Base-by-base conservation (phyloP, 2,797 vertebrate genomes). In the Erpetoichthys calabaricus region DNA sequence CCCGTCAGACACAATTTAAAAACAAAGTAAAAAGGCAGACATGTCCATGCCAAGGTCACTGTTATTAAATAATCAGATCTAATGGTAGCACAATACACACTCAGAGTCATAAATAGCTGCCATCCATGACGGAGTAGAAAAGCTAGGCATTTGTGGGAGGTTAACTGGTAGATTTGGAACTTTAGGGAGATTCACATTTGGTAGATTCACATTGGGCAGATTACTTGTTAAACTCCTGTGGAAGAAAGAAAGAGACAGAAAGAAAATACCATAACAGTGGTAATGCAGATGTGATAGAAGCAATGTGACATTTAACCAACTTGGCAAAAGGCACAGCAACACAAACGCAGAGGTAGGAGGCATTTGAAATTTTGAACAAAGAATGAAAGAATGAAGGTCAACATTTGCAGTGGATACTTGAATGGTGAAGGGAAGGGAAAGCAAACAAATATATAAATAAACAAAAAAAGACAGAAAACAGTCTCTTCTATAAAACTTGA, bases 151-250 rank as follows among this genome's bases (percentile, higher is more conserved):
- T 93, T 97, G 94, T 87, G 96, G 95, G 91, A 99, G 95, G 93
- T 97, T 98, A 97, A 99, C 96, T 96, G 96, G 94, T 73, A 98
- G 94, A 87, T 97, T 97, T 89, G 90, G 83, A 92, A 96, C 90
- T 92, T 92, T 96, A 73, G 91, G 90, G 84, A 99, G 96, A 87
- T 97, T 98, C 87, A 99, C 95, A 97, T 98, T 98, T 89, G 96
- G 96, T 88, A 99, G 95, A 86, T 98, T 98, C 93, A 99, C 96
- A 98, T 97, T 92, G 80, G 91, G 90, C 77, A 94, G 89, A 89
- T 89, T 89, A 91, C 87, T 92, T 80, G 89, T 89, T 94, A 89
- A 86, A 81, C 83, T 93, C 88, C 92, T 94, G 90, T 79, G 77
- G 93, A 98, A 94, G 77, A 90, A 85, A 98, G 80, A 98, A 93